Conservation (phyloP, 2,888 invertebrate species). For the Iphiclides podalirius region DNA sequence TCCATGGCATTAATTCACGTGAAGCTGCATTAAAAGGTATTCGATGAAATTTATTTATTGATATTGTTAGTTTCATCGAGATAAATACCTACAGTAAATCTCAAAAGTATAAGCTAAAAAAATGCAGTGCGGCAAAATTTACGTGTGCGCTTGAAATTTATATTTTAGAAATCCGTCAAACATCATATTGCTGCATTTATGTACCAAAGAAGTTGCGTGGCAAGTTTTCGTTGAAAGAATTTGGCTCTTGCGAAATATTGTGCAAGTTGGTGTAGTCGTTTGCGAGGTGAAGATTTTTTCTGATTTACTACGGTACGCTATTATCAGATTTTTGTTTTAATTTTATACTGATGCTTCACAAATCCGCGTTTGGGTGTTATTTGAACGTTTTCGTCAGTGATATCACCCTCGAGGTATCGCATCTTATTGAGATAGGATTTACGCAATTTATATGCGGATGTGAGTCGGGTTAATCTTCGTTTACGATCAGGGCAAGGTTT, state of each 20-base stretch:
- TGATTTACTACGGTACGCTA: slow-evolving; percentile 4
- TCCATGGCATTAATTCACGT: not conserved
- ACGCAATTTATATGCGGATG: slow-evolving; percentile 16
- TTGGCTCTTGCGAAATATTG: slow-evolving; percentile 1
- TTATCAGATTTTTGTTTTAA: slow-evolving; percentile 3
- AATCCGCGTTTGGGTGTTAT: not conserved
- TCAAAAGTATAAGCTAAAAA: no score
- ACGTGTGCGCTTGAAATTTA: no score
- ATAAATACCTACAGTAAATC: slow-evolving; percentile 8
- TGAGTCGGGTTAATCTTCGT: slow-evolving; percentile 32
- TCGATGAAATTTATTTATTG: not conserved
- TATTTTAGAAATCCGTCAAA: no score
- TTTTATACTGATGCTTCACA: not conserved
- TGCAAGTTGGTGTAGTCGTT: not conserved
- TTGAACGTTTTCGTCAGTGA: slow-evolving; percentile 3
- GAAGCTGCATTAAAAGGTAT: not conserved
- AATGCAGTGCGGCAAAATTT: no score
- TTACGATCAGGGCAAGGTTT: slow-evolving; percentile 47
- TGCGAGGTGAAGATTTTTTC: not conserved
- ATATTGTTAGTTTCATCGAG: not conserved
- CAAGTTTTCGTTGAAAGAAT: not conserved
- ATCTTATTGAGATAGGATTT: slow-evolving; percentile 16
- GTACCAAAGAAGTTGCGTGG: not conserved
- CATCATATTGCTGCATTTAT: not conserved
- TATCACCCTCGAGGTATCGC: slow-evolving; percentile 10